Evolutionary conservation across 2,797 vertebrate genomes (phyloP).

Genomic region (Rachycentron canadum): DNA sequence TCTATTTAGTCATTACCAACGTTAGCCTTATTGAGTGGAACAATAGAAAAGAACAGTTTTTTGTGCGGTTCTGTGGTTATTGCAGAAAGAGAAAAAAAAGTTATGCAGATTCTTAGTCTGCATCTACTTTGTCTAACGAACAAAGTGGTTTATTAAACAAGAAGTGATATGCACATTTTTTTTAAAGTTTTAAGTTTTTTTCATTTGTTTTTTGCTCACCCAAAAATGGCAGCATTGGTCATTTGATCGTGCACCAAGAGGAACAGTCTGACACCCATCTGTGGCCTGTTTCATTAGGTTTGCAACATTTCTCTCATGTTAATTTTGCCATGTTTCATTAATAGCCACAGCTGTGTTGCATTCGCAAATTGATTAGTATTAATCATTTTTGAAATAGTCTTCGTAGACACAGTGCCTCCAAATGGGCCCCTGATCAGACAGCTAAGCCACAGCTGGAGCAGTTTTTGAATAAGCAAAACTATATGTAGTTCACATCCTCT

Average conservation of each 20-base stretch:
- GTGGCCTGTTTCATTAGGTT: neutral
- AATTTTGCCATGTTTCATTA: neutral
- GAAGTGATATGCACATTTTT: neutral
- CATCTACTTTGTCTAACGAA: neutral
- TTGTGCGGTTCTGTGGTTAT: neutral
- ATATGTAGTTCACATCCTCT: neutral
- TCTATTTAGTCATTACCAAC: constrained; percentile 44
- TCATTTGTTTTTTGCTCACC: neutral
- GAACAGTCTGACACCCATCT: neutral
- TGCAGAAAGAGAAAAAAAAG: constrained; percentile 6
- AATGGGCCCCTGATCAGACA: neutral
- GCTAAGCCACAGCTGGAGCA: neutral
- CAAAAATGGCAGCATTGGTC: neutral
- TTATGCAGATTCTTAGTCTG: neutral
- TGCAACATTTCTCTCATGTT: neutral
- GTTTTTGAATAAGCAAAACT: neutral
- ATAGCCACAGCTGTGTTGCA: neutral
- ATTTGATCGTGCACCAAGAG: neutral
- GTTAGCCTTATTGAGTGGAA: constrained; percentile 7
- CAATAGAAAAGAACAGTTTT: constrained; percentile 15
- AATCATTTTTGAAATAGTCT: neutral
- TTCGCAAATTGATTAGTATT: neutral
- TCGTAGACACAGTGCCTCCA: neutral
- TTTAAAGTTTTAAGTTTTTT: neutral
- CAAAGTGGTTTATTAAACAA: neutral